Base-by-base conservation (phyloP, 2,888 invertebrate genomes). In the Pseudanteris insignis region DNA sequence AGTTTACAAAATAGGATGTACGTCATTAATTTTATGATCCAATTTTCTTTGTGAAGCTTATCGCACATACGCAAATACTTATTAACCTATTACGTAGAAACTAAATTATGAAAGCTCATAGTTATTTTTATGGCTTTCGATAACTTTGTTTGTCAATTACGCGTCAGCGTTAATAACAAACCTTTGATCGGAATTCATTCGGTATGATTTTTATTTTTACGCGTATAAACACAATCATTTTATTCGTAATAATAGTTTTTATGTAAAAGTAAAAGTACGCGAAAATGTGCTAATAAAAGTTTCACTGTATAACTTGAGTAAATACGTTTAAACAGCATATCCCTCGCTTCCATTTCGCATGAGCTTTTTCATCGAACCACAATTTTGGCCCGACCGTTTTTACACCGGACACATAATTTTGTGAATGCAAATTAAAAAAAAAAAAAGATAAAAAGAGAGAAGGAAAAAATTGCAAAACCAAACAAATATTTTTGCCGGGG, bases 1-100 rank as follows among this genome's bases (percentile, higher is more conserved):
- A 25, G 38, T 12, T 9, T n/a, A 7, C 28, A 40, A 38, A 34
- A 55, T 30, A 40, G 24, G 40, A 40, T 40, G 13, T 18, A 33
- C 32, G 24, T 38, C 34, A 38, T 44, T 38, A 44, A 44, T 43
- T 54, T 54, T 44, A 53, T 30, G 25, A 54, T 44, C 32, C 33
- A 21, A 32, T 44, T 38, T 44, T 25, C 41, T 25, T 11, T 26
- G 2, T 34, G 37, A 8, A 34, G 40, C 15, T 8, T 15, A 30
- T 32, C 29, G 18, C 18, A 6, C 18, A 18, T 4, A 6, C 18
- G n/a, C n/a, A n/a, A n/a, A n/a, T n/a, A n/a, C n/a, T n/a, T n/a
- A n/a, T n/a, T n/a, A n/a, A n/a, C n/a, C n/a, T n/a, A n/a, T n/a
- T n/a, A n/a, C n/a, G n/a, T n/a, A n/a, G n/a, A n/a, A n/a, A n/a